Percentiles rank a stretch among this genome's conserved stretches.
These are phyloP conservation scores for Prochilodus magdalenae DNA, from an alignment of 2,113 vertebrate genomes.

Conservation along the genomic window DNA sequence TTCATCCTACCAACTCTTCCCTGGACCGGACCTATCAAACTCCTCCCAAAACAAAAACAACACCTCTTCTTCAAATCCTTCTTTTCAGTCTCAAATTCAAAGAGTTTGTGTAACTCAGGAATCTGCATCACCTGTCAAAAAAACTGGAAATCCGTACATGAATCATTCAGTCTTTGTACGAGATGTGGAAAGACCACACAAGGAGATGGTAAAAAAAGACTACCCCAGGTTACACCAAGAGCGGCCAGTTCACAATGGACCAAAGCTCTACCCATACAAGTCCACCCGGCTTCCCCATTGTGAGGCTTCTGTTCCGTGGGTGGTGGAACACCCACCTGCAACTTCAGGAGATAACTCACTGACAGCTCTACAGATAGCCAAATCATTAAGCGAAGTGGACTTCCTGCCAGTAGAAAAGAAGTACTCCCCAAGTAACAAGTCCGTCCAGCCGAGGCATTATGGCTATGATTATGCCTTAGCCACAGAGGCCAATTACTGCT, in stretches of 20 bases:
- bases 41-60: constrained; percentile 58
- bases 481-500: constrained; percentile 63
- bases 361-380: constrained; percentile 78
- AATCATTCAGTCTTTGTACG: constrained; percentile 67
- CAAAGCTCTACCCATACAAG: constrained; percentile 66
- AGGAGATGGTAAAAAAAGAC: constrained; percentile 60
- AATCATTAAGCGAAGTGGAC: constrained; percentile 79
- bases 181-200: constrained; percentile 47
- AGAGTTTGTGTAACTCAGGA: constrained; percentile 59
- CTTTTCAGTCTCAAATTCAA: constrained; percentile 58
- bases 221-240: constrained; percentile 62
- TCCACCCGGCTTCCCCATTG: constrained; percentile 50
- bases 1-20: constrained; percentile 81
- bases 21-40: constrained; percentile 65
- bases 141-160: constrained; percentile 68
- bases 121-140: constrained; percentile 63
- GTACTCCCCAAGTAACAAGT: constrained; percentile 53
- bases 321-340: constrained; percentile 55
- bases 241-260: constrained; percentile 48
- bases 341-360: constrained; percentile 78
- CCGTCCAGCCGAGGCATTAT: constrained; percentile 57
- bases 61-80: constrained; percentile 56
- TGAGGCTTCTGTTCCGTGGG: constrained; percentile 65
- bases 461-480: constrained; percentile 61
- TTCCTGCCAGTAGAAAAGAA: constrained; percentile 60